Base-by-base conservation (phyloP, 2,113 vertebrate genomes). In the Bolborhynchus lineola region DNA sequence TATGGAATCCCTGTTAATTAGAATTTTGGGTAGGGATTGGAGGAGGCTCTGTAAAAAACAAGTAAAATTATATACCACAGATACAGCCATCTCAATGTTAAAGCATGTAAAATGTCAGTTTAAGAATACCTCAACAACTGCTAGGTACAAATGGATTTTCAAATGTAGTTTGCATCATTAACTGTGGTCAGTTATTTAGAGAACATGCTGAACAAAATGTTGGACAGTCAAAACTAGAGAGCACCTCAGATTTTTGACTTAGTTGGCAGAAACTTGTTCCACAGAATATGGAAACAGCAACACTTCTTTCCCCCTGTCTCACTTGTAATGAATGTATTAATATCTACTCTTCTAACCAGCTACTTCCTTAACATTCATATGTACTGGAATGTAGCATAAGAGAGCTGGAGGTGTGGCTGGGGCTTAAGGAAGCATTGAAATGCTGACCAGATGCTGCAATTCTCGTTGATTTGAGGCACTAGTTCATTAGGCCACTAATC, bases 1-100 rank as follows among this genome's bases (percentile, higher is more conserved):
- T 97, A 97, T 95, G 96, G 95, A 96, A 71, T 96, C 65, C 52
- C 76, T 88, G 89, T 98, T 97, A 96, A 97, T 98, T 97, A 95
- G 94, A 95, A 95, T 97, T 97, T 98, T 96, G 97, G 88, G 82
- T 91, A 89, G 84, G 60, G 81, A 69, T 86, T 26, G n/a, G 69
- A 72, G 80, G 7, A 26, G 28, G 33, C 21, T 74, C 50, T 88
- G 70, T 70, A 67, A 93, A 91, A 93, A 91, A 2, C 16, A 62
- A 88, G 77, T 85, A 63, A 90, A 88, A 88, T 69, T 18, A 8
- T 72, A 93, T 91, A 67, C n/a, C 57, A 81, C 86, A 92, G 49
- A 79, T 64, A 87, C 29, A 70, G 65, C 21, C 13, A 53, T 93
- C 49, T 67, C 62, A 86, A 64, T 85, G 21, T n/a, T 92, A 86